Conservation (phyloP, 1,140 invertebrate species). For the Geopemphigus sp. region DNA sequence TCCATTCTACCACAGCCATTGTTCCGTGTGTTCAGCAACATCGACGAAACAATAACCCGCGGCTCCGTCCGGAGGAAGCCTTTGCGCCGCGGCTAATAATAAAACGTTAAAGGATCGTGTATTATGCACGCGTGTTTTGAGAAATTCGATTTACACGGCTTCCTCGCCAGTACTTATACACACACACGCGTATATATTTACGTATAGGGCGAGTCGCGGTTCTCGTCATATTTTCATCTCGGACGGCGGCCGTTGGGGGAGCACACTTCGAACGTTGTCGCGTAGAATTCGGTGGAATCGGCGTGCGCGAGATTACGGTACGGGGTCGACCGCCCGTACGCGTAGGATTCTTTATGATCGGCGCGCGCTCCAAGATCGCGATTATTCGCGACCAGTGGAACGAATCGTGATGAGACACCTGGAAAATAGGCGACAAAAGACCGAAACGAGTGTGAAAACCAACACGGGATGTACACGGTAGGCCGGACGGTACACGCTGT, state of each 20-base stretch:
- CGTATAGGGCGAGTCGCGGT: too few relatives aligned
- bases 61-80: conserved; percentile 26
- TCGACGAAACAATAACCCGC: conserved; percentile 25
- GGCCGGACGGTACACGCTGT: too few relatives aligned
- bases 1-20: conserved; percentile 16
- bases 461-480: too few relatives aligned
- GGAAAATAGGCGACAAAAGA: conserved; percentile 30
- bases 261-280: too few relatives aligned
- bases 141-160: not conserved
- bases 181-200: not conserved
- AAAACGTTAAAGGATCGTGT: conserved; percentile 16
- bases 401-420: conserved; percentile 27
- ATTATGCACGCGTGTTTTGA: conserved; percentile 8
- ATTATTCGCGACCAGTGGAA: conserved; percentile 29
- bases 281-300: not conserved
- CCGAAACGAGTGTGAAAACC: not conserved
- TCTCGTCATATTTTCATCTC: too few relatives aligned
- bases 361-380: not conserved
- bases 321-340: too few relatives aligned
- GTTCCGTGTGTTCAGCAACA: conserved; percentile 13
- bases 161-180: too few relatives aligned
- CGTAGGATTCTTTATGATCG: too few relatives aligned
- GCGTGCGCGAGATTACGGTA: too few relatives aligned
- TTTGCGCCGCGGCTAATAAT: conserved; percentile 28
- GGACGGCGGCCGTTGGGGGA: too few relatives aligned